Evolutionary conservation across 2,888 invertebrate genomes (phyloP), one percentile per base, ranked within the genome.

Genomic region (Lasioglossum vierecki): DNA sequence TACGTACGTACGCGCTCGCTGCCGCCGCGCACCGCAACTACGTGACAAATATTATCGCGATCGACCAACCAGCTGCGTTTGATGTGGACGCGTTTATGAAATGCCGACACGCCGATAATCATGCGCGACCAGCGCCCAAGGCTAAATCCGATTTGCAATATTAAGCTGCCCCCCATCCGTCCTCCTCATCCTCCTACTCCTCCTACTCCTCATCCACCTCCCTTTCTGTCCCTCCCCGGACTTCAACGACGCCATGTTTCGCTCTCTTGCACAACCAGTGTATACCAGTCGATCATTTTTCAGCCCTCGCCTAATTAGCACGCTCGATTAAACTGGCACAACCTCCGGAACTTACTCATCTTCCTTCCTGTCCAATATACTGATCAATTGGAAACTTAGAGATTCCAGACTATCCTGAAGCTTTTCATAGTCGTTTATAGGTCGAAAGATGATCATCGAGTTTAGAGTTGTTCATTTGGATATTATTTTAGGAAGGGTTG

Each of bases 1-100:
- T 85, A 82, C 84, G 53, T 86, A 83, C 86, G 83, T 87, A 83
- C 84, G 85, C 83, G 76, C 76, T 41, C 70, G 70, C 85, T 86
- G 80, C 80, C 80, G 88, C 88, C 85, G 85, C 86, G 88, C 83
- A 89, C 90, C 90, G 88, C 90, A 90, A 90, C 91, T 91, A 90
- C 91, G 91, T 88, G 91, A 90, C 91, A 92, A 91, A 91, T 90
- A 90, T 92, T 92, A 91, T 90, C 89, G 88, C 89, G 91, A 90
- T 87, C 89, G 90, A 90, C 89, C 90, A 86, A 88, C 82, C 84
- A 86, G 89, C 89, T 85, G 87, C 89, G 89, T 92, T 91, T 92
- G 92, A 92, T 92, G 92, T 92, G 91, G 91, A 89, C 88, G 84
- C 90, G 91, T 91, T 92, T 91, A 90, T 92, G 90, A 91, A 90